Evolutionary conservation across 2,113 vertebrate species (phyloP).

Genomic region (Microtus oregoni): DNA sequence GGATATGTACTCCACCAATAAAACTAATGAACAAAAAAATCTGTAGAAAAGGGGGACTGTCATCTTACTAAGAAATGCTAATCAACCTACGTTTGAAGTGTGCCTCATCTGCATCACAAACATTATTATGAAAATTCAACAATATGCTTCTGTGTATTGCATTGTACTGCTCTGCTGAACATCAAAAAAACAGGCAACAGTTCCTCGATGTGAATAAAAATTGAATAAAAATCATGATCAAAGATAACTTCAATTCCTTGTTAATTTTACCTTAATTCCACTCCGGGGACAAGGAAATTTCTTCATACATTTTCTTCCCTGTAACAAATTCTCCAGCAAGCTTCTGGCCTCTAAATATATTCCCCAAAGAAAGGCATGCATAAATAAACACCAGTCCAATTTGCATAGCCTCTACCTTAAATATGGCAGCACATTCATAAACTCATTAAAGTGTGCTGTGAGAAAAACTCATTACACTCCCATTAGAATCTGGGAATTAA

Average conservation of each 20-base stretch:
- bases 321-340: slow-evolving; percentile 84
- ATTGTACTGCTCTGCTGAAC: slow-evolving; percentile 86
- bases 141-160: slow-evolving; percentile 83
- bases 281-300: slow-evolving; percentile 86
- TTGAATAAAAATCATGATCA: slow-evolving; percentile 87
- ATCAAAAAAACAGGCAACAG: slow-evolving; percentile 82
- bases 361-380: slow-evolving; percentile 88
- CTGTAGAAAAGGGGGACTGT: slow-evolving; percentile 78
- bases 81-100: slow-evolving; percentile 91
- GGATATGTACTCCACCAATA: slow-evolving; percentile 85
- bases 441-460: slow-evolving; percentile 83
- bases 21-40: slow-evolving; percentile 84
- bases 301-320: slow-evolving; percentile 84
- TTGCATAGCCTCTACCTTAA: slow-evolving; percentile 85
- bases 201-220: slow-evolving; percentile 83
- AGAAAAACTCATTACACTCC: slow-evolving; percentile 84
- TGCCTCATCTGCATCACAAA: slow-evolving; percentile 95
- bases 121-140: slow-evolving; percentile 89
- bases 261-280: slow-evolving; percentile 90
- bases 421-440: slow-evolving; percentile 79
- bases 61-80: slow-evolving; percentile 92
- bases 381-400: slow-evolving; percentile 90
- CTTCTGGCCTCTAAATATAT: slow-evolving; percentile 86
- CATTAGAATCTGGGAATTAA: slow-evolving; percentile 81
- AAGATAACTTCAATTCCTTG: slow-evolving; percentile 89